phyloP scores from a whole-genome alignment of 2,888 invertebrate species.

The Neoascia interrupta region DNA sequence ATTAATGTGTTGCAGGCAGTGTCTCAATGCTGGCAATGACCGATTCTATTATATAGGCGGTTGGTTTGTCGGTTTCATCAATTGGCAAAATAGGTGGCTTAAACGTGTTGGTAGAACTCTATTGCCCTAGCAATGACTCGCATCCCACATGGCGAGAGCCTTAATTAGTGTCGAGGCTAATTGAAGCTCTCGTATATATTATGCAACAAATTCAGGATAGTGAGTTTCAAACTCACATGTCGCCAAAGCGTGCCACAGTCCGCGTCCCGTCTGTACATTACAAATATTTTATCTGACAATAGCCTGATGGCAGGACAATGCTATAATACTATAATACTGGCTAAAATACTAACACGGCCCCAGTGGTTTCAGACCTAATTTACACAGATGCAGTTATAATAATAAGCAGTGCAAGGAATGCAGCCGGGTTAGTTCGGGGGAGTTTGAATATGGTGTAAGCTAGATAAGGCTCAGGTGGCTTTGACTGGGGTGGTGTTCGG shows the following conservation, averaged over 20 bases:
- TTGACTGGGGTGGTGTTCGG: neutral
- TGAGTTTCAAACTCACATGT: neutral
- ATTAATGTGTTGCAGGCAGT: neutral
- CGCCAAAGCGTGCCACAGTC: neutral
- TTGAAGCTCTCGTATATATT: constrained; percentile 34
- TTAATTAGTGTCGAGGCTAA: constrained; percentile 55
- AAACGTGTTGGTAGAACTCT: neutral
- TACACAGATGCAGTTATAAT: constrained; percentile 59
- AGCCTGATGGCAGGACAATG: constrained; percentile 53
- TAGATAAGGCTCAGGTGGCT: constrained; percentile 6
- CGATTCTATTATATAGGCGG: constrained; percentile 17
- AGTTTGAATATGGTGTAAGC: constrained; percentile 37
- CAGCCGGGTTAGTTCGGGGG: constrained; percentile 35
- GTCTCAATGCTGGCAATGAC: neutral
- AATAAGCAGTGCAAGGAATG: constrained; percentile 51
- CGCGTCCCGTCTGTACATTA: too few relatives aligned
- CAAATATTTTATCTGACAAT: constrained; percentile 63
- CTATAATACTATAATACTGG: constrained; percentile 45
- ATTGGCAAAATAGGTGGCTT: neutral
- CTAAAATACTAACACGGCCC: constrained; percentile 42
- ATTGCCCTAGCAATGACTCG: neutral
- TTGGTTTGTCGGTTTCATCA: constrained; percentile 39
- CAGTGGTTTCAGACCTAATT: constrained; percentile 61
- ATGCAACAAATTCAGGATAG: neutral
- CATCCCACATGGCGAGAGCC: constrained; percentile 40